These are phyloP conservation scores for Chymomyza amoena DNA, from an alignment of 2,888 invertebrate species.

Conservation along the genomic window DNA sequence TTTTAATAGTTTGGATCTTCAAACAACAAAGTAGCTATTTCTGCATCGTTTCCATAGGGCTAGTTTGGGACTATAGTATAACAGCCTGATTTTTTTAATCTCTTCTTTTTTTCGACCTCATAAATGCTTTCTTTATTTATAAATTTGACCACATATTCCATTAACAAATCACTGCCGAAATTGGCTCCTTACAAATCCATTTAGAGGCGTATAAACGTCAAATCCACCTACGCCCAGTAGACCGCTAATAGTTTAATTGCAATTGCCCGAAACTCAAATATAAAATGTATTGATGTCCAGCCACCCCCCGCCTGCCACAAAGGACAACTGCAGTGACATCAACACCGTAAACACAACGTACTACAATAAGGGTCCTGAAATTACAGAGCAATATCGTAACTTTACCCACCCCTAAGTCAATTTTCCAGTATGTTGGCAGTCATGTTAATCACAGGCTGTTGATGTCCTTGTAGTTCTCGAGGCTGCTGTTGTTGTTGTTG, in stretches of 20 bases:
- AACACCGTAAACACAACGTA: conserved; percentile 22
- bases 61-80: too few species aligned
- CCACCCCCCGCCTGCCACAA: neutral
- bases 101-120: too few species aligned
- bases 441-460: conserved; percentile 53
- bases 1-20: too few species aligned
- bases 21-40: too few species aligned
- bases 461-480: conserved; percentile 7
- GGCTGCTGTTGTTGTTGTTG: conserved; percentile 16
- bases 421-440: conserved; percentile 42
- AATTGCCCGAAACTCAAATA: conserved; percentile 33
- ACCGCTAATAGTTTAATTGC: conserved; percentile 49
- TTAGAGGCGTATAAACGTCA: neutral
- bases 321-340: conserved; percentile 10
- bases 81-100: too few species aligned
- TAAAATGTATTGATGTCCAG: conserved; percentile 37
- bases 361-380: conserved; percentile 7
- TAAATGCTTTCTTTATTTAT: too few species aligned
- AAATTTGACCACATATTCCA: too few species aligned
- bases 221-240: neutral
- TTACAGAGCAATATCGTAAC: neutral
- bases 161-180: too few species aligned
- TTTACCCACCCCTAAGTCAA: neutral
- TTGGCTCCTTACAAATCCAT: too few species aligned
- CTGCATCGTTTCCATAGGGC: too few species aligned